Percentiles rank a stretch among this genome's conserved stretches.
phyloP scores from a whole-genome alignment of 2,113 vertebrate species.

The Romanogobio albipinnatus region DNA sequence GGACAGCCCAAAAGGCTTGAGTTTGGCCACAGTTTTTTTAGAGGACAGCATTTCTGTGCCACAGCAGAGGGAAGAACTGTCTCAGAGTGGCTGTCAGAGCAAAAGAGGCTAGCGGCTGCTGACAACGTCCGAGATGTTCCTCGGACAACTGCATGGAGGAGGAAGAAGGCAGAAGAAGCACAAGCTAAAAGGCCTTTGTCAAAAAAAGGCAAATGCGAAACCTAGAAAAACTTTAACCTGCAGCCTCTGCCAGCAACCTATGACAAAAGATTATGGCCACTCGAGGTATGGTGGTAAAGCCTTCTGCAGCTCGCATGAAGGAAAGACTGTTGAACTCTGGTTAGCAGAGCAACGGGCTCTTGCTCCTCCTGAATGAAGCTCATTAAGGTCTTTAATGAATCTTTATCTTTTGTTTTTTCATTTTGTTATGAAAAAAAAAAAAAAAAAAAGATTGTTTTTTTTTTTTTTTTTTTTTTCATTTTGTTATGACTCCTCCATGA shows the following conservation, averaged over 20 bases:
- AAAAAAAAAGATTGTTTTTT: no score
- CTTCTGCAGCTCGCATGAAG: background rate
- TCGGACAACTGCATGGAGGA: background rate
- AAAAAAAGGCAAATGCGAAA: background rate
- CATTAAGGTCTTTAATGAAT: no score
- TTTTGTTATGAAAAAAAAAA: no score
- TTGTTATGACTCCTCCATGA: no score
- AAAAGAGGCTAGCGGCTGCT: background rate
- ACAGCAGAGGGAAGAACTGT: background rate
- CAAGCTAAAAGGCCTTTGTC: background rate
- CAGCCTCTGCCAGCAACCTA: no score
- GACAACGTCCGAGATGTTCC: background rate
- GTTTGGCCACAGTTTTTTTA: background rate
- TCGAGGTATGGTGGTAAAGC: background rate
- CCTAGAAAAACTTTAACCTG: background rate
- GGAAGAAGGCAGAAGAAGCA: background rate
- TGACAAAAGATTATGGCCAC: background rate
- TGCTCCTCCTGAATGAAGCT: background rate
- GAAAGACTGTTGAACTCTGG: background rate
- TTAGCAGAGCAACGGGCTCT: slow-evolving; percentile 13
- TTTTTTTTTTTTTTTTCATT: no score
- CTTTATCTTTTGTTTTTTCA: no score
- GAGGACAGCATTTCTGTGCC: background rate
- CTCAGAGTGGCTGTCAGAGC: background rate
- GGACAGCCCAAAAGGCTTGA: background rate